Evolutionary conservation across 1,140 invertebrate genomes (phyloP), one percentile per base, ranked within the genome.

Genomic region (Manduca sexta): DNA sequence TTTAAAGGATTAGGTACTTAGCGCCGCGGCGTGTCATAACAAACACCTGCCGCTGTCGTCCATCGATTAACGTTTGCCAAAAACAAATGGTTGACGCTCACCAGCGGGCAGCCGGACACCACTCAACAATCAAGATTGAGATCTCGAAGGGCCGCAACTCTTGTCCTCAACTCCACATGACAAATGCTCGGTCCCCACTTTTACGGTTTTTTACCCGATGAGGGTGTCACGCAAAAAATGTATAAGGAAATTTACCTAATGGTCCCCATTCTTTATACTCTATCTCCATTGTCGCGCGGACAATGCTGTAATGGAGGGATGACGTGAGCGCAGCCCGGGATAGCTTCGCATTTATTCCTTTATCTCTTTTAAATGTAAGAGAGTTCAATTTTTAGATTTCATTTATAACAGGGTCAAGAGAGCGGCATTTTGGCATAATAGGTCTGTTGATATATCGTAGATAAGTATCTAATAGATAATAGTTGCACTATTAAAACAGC

Each of bases 161-260:
- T 54, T 39, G 38, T 46, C 44, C 50, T 46, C 56, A 48, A 70
- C 61, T 69, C 67, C 63, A 63, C 76, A 69, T 82, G 78, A 84
- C 71, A 81, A 79, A 84, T 82, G 75, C 64, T 53, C 63, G 61
- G 61, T 71, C 64, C 69, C 69, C 69, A 60, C 70, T 77, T 74
- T 80, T 78, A 74, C 70, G 50, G 63, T 68, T 77, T 74, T 74
- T 78, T 76, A 74, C 69, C 45, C 62, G 63, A 55, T 57, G 68
- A 74, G 80, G 81, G 81, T 81, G 81, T 82, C 76, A 74, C 75
- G 81, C 72, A 84, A 84, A 81, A 82, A 84, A 82, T 81, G 78
- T 78, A 81, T 81, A 75, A 79, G 80, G 74, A 84, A 84, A 81
- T 84, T 81, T 81, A 81, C 77, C 79, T 83, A 83, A 83, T 83